A percentile compares a stretch with the other conserved stretches of the same genome.
Evolutionary conservation across 2,797 vertebrate genomes (phyloP).

Genomic region (Lemur catta): DNA sequence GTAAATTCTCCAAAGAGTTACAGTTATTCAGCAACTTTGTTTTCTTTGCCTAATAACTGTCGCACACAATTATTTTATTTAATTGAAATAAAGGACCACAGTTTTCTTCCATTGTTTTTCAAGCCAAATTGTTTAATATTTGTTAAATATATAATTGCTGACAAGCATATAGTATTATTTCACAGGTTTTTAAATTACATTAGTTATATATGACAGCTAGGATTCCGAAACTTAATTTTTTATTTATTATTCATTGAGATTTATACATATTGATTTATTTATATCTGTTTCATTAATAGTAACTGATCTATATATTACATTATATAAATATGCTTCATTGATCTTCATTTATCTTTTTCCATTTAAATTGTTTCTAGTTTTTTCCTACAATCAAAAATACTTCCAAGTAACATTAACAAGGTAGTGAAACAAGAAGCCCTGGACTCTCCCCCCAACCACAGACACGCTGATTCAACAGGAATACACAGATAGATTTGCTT

Average conservation of each 20-base stretch:
- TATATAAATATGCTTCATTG: neutral
- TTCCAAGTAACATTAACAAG: neutral
- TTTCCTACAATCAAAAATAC: neutral
- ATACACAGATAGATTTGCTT: neutral
- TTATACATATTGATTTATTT: neutral
- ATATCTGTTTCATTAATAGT: neutral
- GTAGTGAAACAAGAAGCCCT: neutral
- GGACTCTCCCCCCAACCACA: fast-evolving
- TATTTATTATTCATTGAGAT: neutral
- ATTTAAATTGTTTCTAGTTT: neutral
- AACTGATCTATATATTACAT: neutral
- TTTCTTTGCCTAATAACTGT: neutral
- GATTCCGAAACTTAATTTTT: neutral
- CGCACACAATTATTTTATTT: neutral
- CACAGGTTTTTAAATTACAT: neutral
- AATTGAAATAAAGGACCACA: neutral
- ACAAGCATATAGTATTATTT: neutral
- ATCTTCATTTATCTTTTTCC: neutral
- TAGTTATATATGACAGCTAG: neutral
- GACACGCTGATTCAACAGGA: neutral
- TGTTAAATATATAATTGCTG: neutral
- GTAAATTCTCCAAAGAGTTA: neutral
- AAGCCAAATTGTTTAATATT: neutral
- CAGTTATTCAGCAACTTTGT: neutral
- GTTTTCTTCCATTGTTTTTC: neutral